Evolutionary conservation across 2,113 vertebrate genomes (phyloP).

Genomic region (Cepphus grylle): DNA sequence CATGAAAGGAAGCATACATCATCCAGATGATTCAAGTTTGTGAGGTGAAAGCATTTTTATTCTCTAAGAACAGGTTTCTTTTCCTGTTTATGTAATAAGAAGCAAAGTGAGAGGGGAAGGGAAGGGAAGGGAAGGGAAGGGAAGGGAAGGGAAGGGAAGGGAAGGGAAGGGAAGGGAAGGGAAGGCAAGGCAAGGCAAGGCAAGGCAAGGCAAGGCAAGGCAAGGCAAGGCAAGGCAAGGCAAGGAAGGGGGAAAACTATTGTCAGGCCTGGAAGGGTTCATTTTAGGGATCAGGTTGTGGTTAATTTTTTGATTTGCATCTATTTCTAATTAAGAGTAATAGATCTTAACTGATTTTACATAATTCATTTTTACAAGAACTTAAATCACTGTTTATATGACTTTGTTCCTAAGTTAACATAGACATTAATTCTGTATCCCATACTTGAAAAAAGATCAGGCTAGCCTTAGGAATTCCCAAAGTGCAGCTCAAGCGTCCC

Average conservation of each 20-base stretch:
- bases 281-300: background rate
- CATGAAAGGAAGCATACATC: background rate
- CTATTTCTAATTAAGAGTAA: background rate
- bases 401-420: background rate
- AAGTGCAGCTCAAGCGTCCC: background rate
- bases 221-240: background rate
- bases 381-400: background rate
- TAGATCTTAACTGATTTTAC: background rate
- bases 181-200: background rate
- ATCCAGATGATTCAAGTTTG: background rate
- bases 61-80: background rate
- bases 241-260: background rate
- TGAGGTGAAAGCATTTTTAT: background rate
- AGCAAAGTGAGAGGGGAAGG: background rate
- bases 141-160: background rate
- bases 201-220: no score
- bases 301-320: background rate
- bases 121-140: background rate
- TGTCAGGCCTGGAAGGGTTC: background rate
- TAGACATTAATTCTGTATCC: background rate
- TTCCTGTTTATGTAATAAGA: background rate
- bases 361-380: background rate
- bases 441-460: background rate
- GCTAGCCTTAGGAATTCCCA: background rate
- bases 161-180: background rate